phyloP scores from a whole-genome alignment of 2,113 vertebrate species.

The Euleptes europaea region DNA sequence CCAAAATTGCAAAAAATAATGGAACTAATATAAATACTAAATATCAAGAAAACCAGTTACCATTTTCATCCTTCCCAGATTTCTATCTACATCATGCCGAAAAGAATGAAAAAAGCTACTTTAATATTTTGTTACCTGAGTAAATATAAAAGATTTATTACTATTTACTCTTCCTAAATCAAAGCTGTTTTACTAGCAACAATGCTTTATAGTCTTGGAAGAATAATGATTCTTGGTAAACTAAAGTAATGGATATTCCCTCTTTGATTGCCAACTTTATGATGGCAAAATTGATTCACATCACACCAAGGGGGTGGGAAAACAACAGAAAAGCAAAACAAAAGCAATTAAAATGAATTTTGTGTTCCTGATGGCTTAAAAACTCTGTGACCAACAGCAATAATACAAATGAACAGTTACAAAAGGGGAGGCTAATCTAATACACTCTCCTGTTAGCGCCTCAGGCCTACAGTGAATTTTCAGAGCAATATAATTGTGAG shows the following conservation, averaged over 20 bases:
- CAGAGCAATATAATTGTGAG: constrained; percentile 33
- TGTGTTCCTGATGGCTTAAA: constrained; percentile 18
- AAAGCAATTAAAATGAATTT: constrained; percentile 45
- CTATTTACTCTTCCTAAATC: constrained; percentile 45
- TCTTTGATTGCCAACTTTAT: constrained; percentile 32
- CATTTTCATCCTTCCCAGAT: neutral
- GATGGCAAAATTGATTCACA: constrained; percentile 37
- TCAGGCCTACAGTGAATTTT: constrained; percentile 24
- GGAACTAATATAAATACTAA: neutral
- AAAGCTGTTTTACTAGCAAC: constrained; percentile 37
- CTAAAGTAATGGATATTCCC: constrained; percentile 18
- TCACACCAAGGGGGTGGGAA: constrained; percentile 20
- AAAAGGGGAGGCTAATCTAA: constrained; percentile 41
- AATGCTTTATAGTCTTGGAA: constrained; percentile 38
- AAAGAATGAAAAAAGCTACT: constrained; percentile 10
- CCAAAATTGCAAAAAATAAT: neutral
- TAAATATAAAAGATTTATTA: neutral
- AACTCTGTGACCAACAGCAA: constrained; percentile 8
- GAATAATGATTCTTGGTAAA: constrained; percentile 34
- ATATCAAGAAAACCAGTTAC: neutral
- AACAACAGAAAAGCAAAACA: constrained; percentile 3
- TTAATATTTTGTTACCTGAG: neutral
- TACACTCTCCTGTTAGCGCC: constrained; percentile 32
- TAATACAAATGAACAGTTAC: constrained; percentile 42
- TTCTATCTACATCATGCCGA: neutral